phyloP scores from a whole-genome alignment of 2,888 invertebrate genomes.

The Limnephilus lunatus region DNA sequence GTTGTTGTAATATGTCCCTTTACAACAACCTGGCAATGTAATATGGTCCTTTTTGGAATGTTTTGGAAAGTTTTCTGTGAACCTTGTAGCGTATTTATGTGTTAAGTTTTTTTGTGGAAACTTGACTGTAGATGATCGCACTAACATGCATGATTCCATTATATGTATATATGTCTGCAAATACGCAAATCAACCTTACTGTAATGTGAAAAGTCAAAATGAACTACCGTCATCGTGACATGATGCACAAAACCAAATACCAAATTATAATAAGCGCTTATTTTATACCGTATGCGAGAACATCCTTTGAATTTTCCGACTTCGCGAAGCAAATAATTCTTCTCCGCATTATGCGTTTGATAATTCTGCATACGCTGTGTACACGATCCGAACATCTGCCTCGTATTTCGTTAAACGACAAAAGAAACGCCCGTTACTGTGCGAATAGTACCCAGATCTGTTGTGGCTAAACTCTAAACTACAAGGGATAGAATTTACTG shows the following conservation, averaged over 20 bases:
- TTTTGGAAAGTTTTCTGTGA: too few species aligned
- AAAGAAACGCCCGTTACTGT: slow-evolving; percentile 22
- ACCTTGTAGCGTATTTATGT: too few species aligned
- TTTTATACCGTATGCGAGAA: background rate
- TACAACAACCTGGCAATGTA: too few species aligned
- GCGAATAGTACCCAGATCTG: background rate
- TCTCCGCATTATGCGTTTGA: background rate
- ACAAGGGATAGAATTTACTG: slow-evolving; percentile 20
- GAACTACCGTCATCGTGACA: background rate
- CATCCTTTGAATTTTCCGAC: background rate
- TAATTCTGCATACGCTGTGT: background rate
- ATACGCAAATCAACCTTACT: background rate
- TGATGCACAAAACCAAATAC: background rate
- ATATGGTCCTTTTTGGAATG: too few species aligned
- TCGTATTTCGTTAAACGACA: slow-evolving; percentile 29
- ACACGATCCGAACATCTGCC: slow-evolving; percentile 17
- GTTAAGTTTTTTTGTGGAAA: too few species aligned
- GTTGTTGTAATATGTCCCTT: too few species aligned
- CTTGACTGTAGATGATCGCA: too few species aligned
- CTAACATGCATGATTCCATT: too few species aligned
- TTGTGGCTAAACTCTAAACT: slow-evolving; percentile 3
- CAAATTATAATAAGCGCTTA: background rate
- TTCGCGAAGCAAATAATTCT: background rate
- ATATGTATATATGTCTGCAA: too few species aligned
- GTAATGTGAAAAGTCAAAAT: background rate